Base-by-base conservation (phyloP, 2,888 invertebrate genomes). In the Digitonthophagus gazella region DNA sequence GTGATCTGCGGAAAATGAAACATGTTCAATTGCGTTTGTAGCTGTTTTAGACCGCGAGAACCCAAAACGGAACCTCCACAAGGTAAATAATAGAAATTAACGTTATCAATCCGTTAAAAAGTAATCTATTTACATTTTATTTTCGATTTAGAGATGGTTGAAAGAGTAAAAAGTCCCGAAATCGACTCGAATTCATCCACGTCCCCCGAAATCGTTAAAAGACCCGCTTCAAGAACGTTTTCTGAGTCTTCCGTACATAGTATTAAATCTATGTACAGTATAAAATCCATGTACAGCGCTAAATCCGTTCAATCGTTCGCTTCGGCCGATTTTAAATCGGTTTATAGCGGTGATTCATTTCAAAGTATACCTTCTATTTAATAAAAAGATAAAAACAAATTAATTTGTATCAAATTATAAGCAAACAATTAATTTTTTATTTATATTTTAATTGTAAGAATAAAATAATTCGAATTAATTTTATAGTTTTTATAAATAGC, bases 231-330 rank as follows among this genome's bases (percentile, higher is more conserved):
- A 3, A 70, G 70, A 58, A 70, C 71, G 15, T 58, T 44, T 57
- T 74, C 74, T 0, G 58, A 67, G 57, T 69, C 71, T 1, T 72
- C 73, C 14, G 70, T 71, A 64, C 68, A 70, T 57, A 74, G 73
- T 57, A 68, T 72, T 20, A 71, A 72, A 67, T 73, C 74, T 8
- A 72, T 71, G 44, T 72, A 73, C 8, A 74, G 74, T 56, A 66
- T 71, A 11, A 71, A 73, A 67, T 73, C 74, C 2, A 72, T 72
- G 68, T 73, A 74, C 57, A 74, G 74, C 58, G 67, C 71, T 11
- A 70, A 57, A 61, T 61, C 61, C n/a, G 20, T 19, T 8, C 18
- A 18, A 69, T 74, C 74, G 11, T 61, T 63, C 15, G 58, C 65
- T 57, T 67, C 70, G 15, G 67, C 67, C 55, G 74, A 74, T 66